These are phyloP conservation scores for Nasonia vitripennis DNA, from an alignment of 1,140 invertebrate genomes.

Conservation along the genomic window DNA sequence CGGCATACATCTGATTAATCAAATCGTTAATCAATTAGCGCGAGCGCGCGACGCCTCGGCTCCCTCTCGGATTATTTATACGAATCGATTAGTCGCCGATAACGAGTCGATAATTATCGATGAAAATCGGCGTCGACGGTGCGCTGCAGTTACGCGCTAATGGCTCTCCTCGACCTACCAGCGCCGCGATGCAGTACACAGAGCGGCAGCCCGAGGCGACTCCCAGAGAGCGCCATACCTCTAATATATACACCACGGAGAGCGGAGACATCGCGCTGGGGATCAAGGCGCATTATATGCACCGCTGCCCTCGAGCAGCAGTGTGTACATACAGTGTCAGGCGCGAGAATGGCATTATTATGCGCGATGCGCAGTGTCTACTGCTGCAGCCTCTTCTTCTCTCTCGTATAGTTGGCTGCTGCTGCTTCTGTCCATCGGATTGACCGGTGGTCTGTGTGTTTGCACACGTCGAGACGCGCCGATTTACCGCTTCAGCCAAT, in stretches of 20 bases:
- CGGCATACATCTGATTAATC: background rate
- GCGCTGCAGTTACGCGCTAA: conserved; percentile 11
- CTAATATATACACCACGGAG: background rate
- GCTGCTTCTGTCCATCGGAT: background rate
- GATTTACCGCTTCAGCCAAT: conserved; percentile 48
- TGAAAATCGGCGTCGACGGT: background rate
- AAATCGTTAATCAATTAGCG: conserved; percentile 28
- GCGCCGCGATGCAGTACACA: background rate
- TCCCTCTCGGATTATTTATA: background rate
- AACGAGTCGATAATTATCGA: conserved; percentile 27
- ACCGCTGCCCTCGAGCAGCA: background rate
- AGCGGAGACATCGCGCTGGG: background rate
- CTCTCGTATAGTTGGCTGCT: background rate
- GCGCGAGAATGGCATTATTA: conserved; percentile 25
- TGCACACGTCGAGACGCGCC: conserved; percentile 17
- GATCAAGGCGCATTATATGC: conserved; percentile 11
- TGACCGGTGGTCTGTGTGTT: conserved; percentile 12
- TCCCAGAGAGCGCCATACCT: background rate
- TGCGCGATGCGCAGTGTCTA: background rate
- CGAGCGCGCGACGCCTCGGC: background rate
- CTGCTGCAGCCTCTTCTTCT: background rate
- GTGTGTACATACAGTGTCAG: background rate
- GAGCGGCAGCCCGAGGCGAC: background rate
- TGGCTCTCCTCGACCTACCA: background rate
- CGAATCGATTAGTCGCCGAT: conserved; percentile 19